Evolutionary conservation across 2,888 invertebrate genomes (phyloP), one percentile per base, ranked within the genome.

Genomic region (Cataglyphis albicans): DNA sequence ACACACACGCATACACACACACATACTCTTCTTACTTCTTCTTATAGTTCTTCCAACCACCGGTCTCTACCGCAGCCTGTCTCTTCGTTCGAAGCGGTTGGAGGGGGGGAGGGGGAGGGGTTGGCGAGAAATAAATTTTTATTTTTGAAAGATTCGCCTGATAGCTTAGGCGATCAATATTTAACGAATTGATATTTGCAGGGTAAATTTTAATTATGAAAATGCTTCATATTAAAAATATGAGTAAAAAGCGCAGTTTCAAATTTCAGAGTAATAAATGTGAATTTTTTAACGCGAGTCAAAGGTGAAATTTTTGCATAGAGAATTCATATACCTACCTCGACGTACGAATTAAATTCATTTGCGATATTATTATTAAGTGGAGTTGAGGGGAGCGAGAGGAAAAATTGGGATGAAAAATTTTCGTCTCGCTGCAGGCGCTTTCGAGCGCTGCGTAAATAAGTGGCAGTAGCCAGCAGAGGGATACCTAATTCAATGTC

Each of bases 1-100:
- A 21, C 21, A 21, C 21, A 21, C 0, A 21, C 21, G 0, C 21
- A 21, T 0, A 21, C 21, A 21, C 21, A 21, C 21, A 0, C 21
- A 0, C 21, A 21, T 0, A 21, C 21, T 21, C 21, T 64, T 68
- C 52, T 32, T 32, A 15, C 73, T 32, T 29, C 76, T 64, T 29
- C 61, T 67, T 81, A n/a, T 63, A 63, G 25, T 83, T 81, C 63
- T 18, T 67, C 81, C 15, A 44, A 73, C 63, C 32, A 44, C 32
- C 35, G 35, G 72, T 44, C 55, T 38, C 55, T 38, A 55, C 81
- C 44, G 44, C 67, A 68, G 55, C 75, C 55, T 41, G 61, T 48
- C 63, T 65, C 74, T 61, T 85, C 78, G 64, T 75, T 80, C 57
- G 52, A 72, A 59, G 52, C 64, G 64, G 68, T 59, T 81, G 29